Conservation (phyloP, 2,113 vertebrate genomes). For the Neodon shergylaensis region DNA sequence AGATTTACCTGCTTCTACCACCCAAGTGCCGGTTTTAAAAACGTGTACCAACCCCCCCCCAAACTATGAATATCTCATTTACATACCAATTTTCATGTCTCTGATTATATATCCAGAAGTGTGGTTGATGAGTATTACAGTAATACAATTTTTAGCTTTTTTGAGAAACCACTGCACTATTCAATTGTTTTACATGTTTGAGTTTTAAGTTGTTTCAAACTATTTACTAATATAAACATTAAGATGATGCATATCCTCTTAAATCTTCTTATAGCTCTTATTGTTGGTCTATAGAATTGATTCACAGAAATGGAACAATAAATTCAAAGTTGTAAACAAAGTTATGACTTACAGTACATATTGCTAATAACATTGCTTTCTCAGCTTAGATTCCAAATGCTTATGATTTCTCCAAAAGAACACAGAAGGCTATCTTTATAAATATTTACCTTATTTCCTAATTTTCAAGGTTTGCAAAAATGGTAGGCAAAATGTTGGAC, state of each 20-base stretch:
- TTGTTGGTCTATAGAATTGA: not conserved
- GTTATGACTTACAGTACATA: not conserved
- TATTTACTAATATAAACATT: not conserved
- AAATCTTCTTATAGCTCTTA: not conserved
- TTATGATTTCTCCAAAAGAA: not conserved
- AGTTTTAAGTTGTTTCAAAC: not conserved
- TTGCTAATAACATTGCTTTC: not conserved
- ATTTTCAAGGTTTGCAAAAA: not conserved
- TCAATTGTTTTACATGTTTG: not conserved
- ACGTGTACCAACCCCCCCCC: not conserved
- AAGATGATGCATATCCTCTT: not conserved
- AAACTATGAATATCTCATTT: not conserved
- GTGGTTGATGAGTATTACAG: not conserved
- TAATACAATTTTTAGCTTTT: not conserved
- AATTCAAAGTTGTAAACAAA: not conserved
- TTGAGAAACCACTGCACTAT: not conserved
- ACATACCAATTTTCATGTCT: not conserved
- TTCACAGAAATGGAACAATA: not conserved
- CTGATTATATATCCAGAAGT: not conserved
- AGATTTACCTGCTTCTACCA: not conserved
- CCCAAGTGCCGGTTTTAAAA: not conserved
- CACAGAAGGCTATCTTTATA: not conserved
- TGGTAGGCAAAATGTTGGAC: not conserved
- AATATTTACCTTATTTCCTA: not conserved
- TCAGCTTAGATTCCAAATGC: not conserved